Evolutionary conservation across 1,140 invertebrate species (phyloP).

Genomic region (Drosophila simulans): DNA sequence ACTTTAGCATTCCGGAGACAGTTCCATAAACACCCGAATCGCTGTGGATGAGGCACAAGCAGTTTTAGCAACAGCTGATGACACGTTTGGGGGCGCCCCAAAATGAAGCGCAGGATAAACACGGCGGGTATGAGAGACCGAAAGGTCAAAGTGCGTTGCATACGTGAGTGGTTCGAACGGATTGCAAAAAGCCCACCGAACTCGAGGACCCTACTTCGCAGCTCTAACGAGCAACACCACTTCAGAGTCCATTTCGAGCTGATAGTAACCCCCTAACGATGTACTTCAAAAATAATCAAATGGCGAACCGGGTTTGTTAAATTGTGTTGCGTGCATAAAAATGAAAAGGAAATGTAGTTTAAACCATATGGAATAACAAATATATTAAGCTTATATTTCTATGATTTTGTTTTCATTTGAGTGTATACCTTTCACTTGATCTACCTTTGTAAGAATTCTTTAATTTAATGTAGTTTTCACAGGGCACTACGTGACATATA

Average conservation of each 20-base stretch:
- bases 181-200: neutral
- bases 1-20: constrained; percentile 65
- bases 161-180: neutral
- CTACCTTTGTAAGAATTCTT: too few relatives aligned
- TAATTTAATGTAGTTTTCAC: too few relatives aligned
- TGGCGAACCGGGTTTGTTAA: too few relatives aligned
- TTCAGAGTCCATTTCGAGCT: neutral
- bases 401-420: too few relatives aligned
- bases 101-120: constrained; percentile 17
- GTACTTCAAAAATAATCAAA: neutral
- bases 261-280: neutral
- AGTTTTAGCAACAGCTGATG: constrained; percentile 22
- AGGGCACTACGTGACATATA: neutral
- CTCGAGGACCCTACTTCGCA: neutral
- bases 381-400: too few relatives aligned
- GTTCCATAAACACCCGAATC: constrained; percentile 69
- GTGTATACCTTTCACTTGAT: too few relatives aligned
- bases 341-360: too few relatives aligned
- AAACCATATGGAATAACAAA: too few relatives aligned
- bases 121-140: neutral
- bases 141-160: constrained; percentile 59
- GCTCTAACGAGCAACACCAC: too few relatives aligned
- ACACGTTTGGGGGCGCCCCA: constrained; percentile 11
- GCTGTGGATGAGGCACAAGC: constrained; percentile 1
- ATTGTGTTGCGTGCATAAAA: too few relatives aligned